Percentiles rank a stretch among this genome's conserved stretches.
These are phyloP conservation scores for Protosalanx chinensis DNA, from an alignment of 2,797 vertebrate genomes.

Conservation along the genomic window DNA sequence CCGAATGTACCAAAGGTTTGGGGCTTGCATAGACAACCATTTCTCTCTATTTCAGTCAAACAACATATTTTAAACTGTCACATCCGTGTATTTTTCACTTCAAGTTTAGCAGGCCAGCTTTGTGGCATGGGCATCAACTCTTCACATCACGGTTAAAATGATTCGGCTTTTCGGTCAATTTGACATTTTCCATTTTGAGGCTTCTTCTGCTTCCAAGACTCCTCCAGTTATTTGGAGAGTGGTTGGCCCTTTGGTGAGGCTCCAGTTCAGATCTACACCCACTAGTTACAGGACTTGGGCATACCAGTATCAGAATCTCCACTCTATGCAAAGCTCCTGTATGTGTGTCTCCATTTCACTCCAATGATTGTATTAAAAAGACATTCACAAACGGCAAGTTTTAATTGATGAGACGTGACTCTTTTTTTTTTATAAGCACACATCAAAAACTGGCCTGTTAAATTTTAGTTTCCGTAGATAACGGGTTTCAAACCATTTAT, in stretches of 20 bases:
- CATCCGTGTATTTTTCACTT: conserved; percentile 33
- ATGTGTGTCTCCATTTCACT: conserved; percentile 70
- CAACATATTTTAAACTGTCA: conserved; percentile 38
- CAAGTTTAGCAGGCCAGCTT: conserved; percentile 40
- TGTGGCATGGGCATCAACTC: conserved; percentile 43
- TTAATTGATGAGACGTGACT: conserved; percentile 47
- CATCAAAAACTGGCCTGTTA: not conserved
- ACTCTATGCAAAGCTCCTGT: conserved; percentile 78
- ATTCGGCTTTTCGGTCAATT: conserved; percentile 25
- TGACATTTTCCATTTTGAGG: conserved; percentile 39
- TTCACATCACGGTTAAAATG: conserved; percentile 34
- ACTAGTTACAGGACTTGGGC: conserved; percentile 51
- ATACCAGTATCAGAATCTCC: conserved; percentile 64
- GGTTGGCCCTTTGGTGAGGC: conserved; percentile 38
- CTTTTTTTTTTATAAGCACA: conserved; percentile 2
- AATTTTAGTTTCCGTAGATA: not conserved
- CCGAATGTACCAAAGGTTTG: conserved; percentile 91
- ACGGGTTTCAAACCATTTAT: too few relatives aligned
- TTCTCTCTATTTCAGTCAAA: conserved; percentile 56
- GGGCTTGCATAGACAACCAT: conserved; percentile 65
- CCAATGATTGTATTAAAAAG: conserved; percentile 76
- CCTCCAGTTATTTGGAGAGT: conserved; percentile 25
- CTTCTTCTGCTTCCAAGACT: conserved; percentile 38
- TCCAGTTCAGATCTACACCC: conserved; percentile 38
- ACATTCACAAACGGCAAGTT: conserved; percentile 63